Conservation (phyloP, 2,113 vertebrate genomes). For the Pygoscelis adeliae region DNA sequence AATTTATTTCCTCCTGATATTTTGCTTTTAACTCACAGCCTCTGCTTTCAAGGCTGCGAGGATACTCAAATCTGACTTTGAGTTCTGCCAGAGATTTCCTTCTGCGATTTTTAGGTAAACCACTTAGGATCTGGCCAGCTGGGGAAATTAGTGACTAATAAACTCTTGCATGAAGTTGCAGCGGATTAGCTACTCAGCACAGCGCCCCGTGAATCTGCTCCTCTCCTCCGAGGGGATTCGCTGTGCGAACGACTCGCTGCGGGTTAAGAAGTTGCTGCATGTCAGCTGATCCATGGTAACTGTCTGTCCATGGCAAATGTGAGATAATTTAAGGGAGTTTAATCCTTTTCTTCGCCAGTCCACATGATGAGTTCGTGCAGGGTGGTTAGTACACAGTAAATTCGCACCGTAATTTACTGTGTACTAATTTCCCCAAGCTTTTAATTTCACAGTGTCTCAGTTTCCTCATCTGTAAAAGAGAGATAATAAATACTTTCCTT, state of each 20-base stretch:
- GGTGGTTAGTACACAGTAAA: constrained; percentile 44
- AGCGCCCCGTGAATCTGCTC: neutral
- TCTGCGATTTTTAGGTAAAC: neutral
- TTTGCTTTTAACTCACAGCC: neutral
- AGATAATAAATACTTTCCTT: constrained; percentile 67
- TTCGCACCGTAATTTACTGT: constrained; percentile 61
- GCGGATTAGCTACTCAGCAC: neutral
- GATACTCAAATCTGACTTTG: neutral
- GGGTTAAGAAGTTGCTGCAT: neutral
- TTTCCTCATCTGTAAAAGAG: constrained; percentile 64
- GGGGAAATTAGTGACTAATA: neutral
- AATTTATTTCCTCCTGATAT: neutral
- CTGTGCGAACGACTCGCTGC: rapidly evolving
- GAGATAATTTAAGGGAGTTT: constrained; percentile 58
- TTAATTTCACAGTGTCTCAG: constrained; percentile 68
- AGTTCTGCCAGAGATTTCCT: neutral
- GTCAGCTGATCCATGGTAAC: constrained; percentile 44
- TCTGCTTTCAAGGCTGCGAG: neutral
- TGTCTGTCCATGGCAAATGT: constrained; percentile 46
- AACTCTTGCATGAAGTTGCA: neutral
- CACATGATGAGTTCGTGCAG: constrained; percentile 19
- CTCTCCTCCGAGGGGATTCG: rapidly evolving
- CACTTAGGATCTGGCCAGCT: neutral
- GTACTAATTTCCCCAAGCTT: constrained; percentile 60
- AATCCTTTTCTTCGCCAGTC: constrained; percentile 56